Conservation (phyloP, 2,797 vertebrate genomes). For the Rhinichthys osculus region DNA sequence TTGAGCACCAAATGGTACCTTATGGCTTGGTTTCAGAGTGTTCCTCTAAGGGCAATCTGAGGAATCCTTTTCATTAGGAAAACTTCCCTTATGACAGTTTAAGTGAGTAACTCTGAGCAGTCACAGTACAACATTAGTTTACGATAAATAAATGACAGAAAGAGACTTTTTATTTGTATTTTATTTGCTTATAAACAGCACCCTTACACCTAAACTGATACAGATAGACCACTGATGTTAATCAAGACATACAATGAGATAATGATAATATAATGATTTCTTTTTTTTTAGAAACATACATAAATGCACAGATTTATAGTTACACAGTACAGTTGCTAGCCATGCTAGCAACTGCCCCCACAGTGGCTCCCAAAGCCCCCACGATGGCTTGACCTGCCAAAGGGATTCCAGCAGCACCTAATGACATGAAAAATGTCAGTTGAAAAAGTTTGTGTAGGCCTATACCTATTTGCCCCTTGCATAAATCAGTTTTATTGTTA, state of each 20-base stretch:
- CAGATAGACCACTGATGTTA: background rate
- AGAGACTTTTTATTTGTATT: background rate
- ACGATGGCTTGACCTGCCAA: background rate
- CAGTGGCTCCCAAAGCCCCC: background rate
- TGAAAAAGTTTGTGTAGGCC: background rate
- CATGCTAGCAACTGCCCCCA: background rate
- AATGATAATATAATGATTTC: background rate
- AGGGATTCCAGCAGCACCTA: conserved; percentile 53
- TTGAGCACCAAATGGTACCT: background rate
- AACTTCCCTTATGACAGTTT: background rate
- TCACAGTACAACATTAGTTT: background rate
- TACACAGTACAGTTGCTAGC: background rate
- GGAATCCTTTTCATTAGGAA: background rate
- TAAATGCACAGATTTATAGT: background rate
- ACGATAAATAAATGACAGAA: background rate
- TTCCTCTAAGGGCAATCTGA: background rate
- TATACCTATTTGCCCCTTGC: background rate
- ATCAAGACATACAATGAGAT: background rate
- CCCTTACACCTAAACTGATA: background rate
- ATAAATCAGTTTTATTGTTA: background rate
- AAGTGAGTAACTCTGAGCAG: background rate
- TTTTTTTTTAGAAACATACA: background rate
- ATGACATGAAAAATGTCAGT: background rate
- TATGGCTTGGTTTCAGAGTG: background rate
- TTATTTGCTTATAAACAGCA: background rate